Base-by-base conservation (phyloP, 2,113 vertebrate genomes). In the Dicentrarchus labrax region DNA sequence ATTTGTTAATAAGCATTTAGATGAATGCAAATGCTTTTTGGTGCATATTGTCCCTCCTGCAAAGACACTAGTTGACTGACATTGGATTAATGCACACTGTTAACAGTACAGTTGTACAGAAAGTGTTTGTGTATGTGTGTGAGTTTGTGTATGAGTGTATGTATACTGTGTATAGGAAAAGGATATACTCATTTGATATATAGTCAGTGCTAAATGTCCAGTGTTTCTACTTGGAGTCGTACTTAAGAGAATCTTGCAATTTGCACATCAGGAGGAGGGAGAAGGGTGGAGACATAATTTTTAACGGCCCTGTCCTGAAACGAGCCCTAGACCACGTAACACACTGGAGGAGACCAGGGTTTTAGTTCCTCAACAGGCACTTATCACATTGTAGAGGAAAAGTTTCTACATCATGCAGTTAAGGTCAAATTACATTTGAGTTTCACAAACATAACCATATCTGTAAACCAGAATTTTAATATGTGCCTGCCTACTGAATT, bases 171-270 rank as follows among this genome's bases (percentile, higher is more conserved):
- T 92, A 89, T 85, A 90, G 89, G 77, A 92, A 88, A 87, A 86
- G 70, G 67, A 88, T 86, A 73, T 88, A 89, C 73, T 91, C 77
- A 87, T 82, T 89, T 89, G 56, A 84, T 86, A 86, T 87, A 86
- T 73, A 90, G 88, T 80, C 68, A 53, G 82, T 83, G 86, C 86
- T 94, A 88, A 96, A 93, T 97, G 96, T 98, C 96, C 96, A 97
- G 96, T 98, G 97, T 98, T 98, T 97, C 95, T 93, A 90, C 87
- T 89, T 90, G 81, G 93, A 93, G 92, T 96, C 96, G 95, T 97
- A 98, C 96, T 97, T 98, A 97, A 97, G 95, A 95, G 95, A 97
- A 97, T 96, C 95, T 99, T 99, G 97, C 98, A 90, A 96, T 99
- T 99, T 99, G 98, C 98, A 99, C 98, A 99, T 98, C 94, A 96